A percentile compares a stretch with the other conserved stretches of the same genome.
Conservation (phyloP, 1,140 invertebrate genomes). For the Halesus radiatus region DNA sequence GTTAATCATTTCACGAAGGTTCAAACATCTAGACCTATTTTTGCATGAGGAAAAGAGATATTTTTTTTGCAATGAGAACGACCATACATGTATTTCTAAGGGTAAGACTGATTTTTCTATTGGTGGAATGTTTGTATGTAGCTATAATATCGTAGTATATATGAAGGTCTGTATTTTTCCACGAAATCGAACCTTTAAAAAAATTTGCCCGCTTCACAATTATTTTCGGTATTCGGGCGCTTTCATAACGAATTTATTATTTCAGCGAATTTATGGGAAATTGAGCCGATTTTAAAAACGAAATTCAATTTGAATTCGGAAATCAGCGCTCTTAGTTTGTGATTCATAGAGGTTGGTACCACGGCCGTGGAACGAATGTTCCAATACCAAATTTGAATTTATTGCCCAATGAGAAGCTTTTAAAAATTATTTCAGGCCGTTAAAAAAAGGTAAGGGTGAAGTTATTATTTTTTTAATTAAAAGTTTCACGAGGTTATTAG, state of each 20-base stretch:
- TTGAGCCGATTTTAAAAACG: background rate
- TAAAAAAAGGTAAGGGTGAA: background rate
- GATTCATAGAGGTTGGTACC: background rate
- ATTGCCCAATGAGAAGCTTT: background rate
- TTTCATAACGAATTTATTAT: background rate
- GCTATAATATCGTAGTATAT: background rate
- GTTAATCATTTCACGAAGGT: too few species aligned
- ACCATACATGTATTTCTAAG: background rate
- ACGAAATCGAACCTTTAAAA: background rate
- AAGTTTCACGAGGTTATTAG: background rate
- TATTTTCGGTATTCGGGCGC: background rate
- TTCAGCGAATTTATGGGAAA: background rate
- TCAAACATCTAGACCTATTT: too few species aligned
- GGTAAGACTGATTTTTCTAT: background rate
- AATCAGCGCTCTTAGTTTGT: background rate
- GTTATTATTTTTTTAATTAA: background rate
- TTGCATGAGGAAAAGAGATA: too few species aligned
- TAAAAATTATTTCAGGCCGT: background rate
- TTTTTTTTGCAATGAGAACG: background rate
- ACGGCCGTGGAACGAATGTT: background rate
- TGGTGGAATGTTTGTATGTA: background rate
- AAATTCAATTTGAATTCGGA: constrained; percentile 23
- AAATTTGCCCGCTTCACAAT: background rate
- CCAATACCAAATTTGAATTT: constrained; percentile 7
- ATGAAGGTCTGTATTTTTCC: background rate